These are phyloP conservation scores for Orthonevra nobilis DNA, from an alignment of 2,888 invertebrate species.

Conservation along the genomic window DNA sequence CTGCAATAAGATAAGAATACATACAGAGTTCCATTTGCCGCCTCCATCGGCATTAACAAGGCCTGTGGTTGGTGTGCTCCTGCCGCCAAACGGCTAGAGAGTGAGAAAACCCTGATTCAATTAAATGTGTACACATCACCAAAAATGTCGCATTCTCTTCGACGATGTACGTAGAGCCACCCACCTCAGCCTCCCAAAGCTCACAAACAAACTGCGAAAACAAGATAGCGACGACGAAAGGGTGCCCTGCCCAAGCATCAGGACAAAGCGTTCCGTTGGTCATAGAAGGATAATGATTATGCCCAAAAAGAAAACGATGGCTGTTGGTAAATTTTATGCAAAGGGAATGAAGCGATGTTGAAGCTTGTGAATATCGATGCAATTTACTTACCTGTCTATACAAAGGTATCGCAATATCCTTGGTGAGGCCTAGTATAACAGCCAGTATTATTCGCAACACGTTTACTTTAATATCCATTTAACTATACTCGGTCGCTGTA, in stretches of 20 bases:
- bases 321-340: slow-evolving; percentile 23
- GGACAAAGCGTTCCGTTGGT: background rate
- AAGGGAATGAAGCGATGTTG: slow-evolving; percentile 12
- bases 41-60: slow-evolving; percentile 50
- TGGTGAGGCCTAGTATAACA: slow-evolving; percentile 26
- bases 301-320: slow-evolving; percentile 35
- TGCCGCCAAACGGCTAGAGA: slow-evolving; percentile 34
- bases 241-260: slow-evolving; percentile 10
- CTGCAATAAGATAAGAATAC: slow-evolving; percentile 66
- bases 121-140: slow-evolving; percentile 72
- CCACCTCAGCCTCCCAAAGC: slow-evolving; percentile 17
- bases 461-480: slow-evolving; percentile 59
- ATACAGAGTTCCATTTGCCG: slow-evolving; percentile 36
- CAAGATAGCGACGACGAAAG: slow-evolving; percentile 69
- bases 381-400: slow-evolving; percentile 40
- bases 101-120: slow-evolving; percentile 66
- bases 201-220: slow-evolving; percentile 70
- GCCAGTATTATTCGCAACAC: slow-evolving; percentile 35
- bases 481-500: slow-evolving; percentile 10
- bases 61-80: slow-evolving; percentile 7
- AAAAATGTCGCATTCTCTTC: slow-evolving; percentile 63
- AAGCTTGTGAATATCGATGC: slow-evolving; percentile 69
- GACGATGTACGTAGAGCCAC: background rate
- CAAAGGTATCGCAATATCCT: slow-evolving; percentile 32
- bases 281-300: slow-evolving; percentile 34